Percentiles rank a stretch among this genome's conserved stretches.
Evolutionary conservation across 2,888 invertebrate species (phyloP).

Genomic region (Epinotia nisella): DNA sequence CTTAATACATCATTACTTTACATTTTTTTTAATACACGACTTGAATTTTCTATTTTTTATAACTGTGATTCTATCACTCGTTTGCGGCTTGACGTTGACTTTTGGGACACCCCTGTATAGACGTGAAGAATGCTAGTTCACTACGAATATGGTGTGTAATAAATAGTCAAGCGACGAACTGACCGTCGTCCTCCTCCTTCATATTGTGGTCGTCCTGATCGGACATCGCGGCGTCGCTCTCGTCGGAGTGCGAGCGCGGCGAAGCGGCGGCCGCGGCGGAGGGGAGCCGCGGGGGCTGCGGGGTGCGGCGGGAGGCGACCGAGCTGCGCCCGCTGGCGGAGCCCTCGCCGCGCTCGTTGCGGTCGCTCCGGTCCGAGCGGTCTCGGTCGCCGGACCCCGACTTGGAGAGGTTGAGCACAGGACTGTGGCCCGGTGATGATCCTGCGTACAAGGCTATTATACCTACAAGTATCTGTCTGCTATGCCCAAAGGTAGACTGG

Average conservation of each 20-base stretch:
- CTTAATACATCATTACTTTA: too few relatives aligned
- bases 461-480: too few relatives aligned
- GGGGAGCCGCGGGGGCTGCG: conserved; percentile 81
- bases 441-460: conserved; percentile 72
- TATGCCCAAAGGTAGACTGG: too few relatives aligned
- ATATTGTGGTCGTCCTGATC: conserved; percentile 94
- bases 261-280: conserved; percentile 86
- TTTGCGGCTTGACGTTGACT: too few relatives aligned
- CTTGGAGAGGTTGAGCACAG: conserved; percentile 95
- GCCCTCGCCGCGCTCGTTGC: conserved; percentile 81
- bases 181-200: conserved; percentile 92
- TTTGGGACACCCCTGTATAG: not conserved
- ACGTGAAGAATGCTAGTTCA: too few relatives aligned
- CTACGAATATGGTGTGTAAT: not conserved
- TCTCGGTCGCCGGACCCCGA: conserved; percentile 92
- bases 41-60: too few relatives aligned
- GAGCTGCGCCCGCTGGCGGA: conserved; percentile 83
- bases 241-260: conserved; percentile 90
- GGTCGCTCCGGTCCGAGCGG: conserved; percentile 84
- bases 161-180: conserved; percentile 53
- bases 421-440: conserved; percentile 95
- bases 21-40: too few relatives aligned
- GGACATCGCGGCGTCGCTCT: conserved; percentile 92
- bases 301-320: conserved; percentile 86
- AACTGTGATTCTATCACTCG: too few relatives aligned